Evolutionary conservation across 2,888 invertebrate genomes (phyloP).

Genomic region (Teleogryllus oceanicus): DNA sequence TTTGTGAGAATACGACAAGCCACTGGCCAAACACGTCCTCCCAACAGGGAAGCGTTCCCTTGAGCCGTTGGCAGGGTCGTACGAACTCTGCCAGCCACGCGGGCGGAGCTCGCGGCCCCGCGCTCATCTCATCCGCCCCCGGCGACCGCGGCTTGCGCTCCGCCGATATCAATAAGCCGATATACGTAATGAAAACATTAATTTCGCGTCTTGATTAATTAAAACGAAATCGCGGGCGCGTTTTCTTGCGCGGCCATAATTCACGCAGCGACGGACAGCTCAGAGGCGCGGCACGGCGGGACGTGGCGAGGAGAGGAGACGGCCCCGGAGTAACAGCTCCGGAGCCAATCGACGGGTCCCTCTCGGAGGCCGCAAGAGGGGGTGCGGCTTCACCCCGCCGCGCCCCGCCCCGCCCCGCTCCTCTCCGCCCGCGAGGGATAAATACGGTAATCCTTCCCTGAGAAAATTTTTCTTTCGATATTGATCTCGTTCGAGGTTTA

Average conservation of each 20-base stretch:
- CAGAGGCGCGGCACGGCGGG: not conserved
- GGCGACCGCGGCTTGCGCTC: not conserved
- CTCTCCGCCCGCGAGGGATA: not conserved
- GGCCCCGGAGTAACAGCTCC: not conserved
- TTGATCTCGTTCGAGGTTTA: constrained; percentile 7
- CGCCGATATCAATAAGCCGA: constrained; percentile 10
- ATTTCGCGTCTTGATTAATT: constrained; percentile 18
- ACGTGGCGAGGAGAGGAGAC: not conserved
- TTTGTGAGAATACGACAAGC: too few relatives aligned
- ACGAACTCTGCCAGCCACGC: too few relatives aligned
- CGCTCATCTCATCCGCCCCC: too few relatives aligned
- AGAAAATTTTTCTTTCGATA: constrained; percentile 3
- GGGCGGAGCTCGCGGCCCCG: too few relatives aligned
- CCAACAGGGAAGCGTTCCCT: too few relatives aligned
- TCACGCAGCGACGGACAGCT: not conserved
- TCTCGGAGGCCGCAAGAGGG: not conserved
- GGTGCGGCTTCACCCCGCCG: not conserved
- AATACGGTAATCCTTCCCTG: constrained; percentile 8
- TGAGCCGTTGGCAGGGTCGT: too few relatives aligned
- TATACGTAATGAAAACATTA: constrained; percentile 18
- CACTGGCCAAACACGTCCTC: too few relatives aligned
- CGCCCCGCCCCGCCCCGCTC: too few relatives aligned
- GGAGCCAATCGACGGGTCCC: not conserved
- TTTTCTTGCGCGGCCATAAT: not conserved
- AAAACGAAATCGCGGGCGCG: not conserved